Conservation (phyloP, 2,888 invertebrate species). For the Pammene aurita region DNA sequence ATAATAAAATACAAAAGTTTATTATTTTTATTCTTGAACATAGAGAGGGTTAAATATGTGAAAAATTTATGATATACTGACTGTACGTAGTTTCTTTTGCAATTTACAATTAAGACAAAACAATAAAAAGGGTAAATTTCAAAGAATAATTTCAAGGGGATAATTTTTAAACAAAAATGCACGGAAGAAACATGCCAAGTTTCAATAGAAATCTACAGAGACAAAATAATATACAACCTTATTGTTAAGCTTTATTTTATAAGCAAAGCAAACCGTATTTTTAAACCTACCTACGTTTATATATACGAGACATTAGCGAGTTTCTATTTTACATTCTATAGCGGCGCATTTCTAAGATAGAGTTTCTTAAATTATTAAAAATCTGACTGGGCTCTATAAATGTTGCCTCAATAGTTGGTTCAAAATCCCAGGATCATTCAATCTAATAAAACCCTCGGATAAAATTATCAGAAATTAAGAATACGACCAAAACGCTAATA, state of each 20-base stretch:
- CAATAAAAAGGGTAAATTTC: background rate
- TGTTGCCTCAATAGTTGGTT: too few species aligned
- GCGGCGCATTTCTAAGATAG: slow-evolving; percentile 2
- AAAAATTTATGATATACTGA: background rate
- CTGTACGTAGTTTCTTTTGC: background rate
- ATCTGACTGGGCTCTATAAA: background rate
- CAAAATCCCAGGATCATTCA: too few species aligned
- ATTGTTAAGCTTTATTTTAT: slow-evolving; percentile 66
- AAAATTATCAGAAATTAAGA: too few species aligned
- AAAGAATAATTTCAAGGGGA: slow-evolving; percentile 8
- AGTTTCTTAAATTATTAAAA: slow-evolving; percentile 1
- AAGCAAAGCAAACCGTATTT: slow-evolving; percentile 58
- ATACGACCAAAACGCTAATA: too few species aligned
- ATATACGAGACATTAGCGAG: slow-evolving; percentile 53
- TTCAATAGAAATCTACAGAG: slow-evolving; percentile 41
- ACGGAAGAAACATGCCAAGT: background rate
- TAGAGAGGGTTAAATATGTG: too few species aligned
- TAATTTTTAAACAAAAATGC: slow-evolving; percentile 3
- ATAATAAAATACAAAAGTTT: too few species aligned
- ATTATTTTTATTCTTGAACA: too few species aligned
- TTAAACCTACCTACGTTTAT: slow-evolving; percentile 51
- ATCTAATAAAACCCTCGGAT: too few species aligned
- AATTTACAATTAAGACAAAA: slow-evolving; percentile 3
- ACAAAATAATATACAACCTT: slow-evolving; percentile 67
- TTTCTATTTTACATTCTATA: slow-evolving; percentile 53